phyloP scores from a whole-genome alignment of 2,797 vertebrate species.

The Triplophysa bombifrons region DNA sequence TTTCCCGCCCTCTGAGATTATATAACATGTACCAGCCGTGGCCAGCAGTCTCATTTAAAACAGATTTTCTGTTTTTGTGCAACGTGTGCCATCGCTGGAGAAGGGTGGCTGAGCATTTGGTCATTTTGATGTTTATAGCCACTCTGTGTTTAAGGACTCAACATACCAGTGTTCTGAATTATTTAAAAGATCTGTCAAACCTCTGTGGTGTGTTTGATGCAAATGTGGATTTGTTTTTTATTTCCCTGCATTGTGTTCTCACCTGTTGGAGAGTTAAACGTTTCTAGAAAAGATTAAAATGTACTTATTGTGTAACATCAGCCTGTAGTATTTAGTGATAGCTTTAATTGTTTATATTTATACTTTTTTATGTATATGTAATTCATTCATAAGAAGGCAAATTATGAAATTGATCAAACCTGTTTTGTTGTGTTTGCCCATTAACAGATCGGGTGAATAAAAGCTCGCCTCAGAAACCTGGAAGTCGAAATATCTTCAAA shows the following conservation, averaged over 20 bases:
- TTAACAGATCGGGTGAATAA: constrained; percentile 84
- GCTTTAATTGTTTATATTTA: constrained; percentile 16
- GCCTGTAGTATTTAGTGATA: neutral
- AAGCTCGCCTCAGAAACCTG: constrained; percentile 84
- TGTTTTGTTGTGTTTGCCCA: constrained; percentile 30
- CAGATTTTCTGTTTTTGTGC: constrained; percentile 68
- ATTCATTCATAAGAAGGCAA: constrained; percentile 18
- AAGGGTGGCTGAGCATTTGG: constrained; percentile 54
- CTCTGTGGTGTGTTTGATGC: neutral
- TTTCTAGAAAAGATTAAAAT: neutral
- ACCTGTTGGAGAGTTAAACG: neutral
- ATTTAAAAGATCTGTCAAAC: constrained; percentile 14
- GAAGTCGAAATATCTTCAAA: constrained; percentile 87
- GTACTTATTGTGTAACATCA: neutral
- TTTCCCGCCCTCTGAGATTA: constrained; percentile 81
- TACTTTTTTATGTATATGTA: constrained; percentile 19
- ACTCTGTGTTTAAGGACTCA: constrained; percentile 12
- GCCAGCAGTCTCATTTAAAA: constrained; percentile 77
- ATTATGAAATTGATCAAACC: neutral
- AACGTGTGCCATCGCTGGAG: constrained; percentile 62
- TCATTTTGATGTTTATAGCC: constrained; percentile 30
- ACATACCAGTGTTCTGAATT: constrained; percentile 23
- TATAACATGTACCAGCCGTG: constrained; percentile 79
- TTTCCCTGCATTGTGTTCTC: constrained; percentile 1
- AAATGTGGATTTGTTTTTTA: neutral